Evolutionary conservation across 2,888 invertebrate species (phyloP).

Genomic region (Drosophila mayaguana): DNA sequence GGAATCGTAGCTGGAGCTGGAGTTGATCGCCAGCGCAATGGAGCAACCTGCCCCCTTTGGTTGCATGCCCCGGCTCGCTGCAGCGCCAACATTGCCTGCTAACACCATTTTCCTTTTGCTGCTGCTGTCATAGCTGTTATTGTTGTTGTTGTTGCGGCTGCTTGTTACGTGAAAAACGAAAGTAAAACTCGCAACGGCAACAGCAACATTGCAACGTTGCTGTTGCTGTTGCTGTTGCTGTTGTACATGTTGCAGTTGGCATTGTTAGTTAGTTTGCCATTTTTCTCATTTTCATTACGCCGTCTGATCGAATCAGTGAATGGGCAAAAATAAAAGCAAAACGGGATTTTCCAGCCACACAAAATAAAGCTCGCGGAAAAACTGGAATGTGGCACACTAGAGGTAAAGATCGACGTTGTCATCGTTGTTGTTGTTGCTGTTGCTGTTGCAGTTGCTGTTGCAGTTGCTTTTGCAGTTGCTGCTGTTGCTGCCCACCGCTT

Average conservation of each 20-base stretch:
- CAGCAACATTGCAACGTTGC: slow-evolving; percentile 12
- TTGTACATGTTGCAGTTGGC: slow-evolving; percentile 66
- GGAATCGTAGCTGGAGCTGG: slow-evolving; percentile 11
- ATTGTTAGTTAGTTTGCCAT: slow-evolving; percentile 72
- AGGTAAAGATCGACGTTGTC: slow-evolving; percentile 75
- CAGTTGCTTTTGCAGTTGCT: slow-evolving; percentile 22
- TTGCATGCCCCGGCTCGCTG: neutral
- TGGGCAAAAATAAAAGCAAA: slow-evolving; percentile 57
- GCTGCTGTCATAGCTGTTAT: slow-evolving; percentile 41
- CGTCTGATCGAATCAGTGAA: slow-evolving; percentile 77
- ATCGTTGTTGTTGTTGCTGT: slow-evolving; percentile 38
- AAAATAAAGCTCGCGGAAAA: slow-evolving; percentile 34
- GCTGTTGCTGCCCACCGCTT: slow-evolving; percentile 50
- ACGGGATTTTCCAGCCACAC: slow-evolving; percentile 18
- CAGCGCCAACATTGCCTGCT: slow-evolving; percentile 74
- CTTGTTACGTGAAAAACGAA: slow-evolving; percentile 78
- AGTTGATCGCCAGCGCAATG: slow-evolving; percentile 32
- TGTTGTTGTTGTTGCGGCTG: slow-evolving; percentile 50
- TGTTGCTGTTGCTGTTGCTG: slow-evolving; percentile 37
- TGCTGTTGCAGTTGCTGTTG: slow-evolving; percentile 19
- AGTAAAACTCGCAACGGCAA: slow-evolving; percentile 71
- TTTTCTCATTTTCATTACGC: slow-evolving; percentile 64
- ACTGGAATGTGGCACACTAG: slow-evolving; percentile 77
- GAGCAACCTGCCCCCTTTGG: neutral
- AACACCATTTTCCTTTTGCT: slow-evolving; percentile 80